Percentiles rank a stretch among this genome's conserved stretches.
Evolutionary conservation across 1,140 invertebrate genomes (phyloP).

Genomic region (Drosophila lacertosa): DNA sequence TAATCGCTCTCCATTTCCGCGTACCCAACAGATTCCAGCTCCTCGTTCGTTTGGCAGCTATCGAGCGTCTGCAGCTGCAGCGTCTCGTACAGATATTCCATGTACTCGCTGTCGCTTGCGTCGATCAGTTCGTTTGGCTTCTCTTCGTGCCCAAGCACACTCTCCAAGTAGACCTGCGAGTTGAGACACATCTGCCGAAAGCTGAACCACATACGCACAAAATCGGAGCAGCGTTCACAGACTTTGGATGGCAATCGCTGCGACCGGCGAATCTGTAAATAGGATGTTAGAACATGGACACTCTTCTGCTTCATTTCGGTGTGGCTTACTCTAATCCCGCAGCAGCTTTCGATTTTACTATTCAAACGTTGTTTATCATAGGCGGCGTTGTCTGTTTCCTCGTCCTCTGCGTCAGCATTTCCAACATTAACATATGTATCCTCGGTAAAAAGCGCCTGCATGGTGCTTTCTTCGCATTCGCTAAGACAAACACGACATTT

Average conservation of each 20-base stretch:
- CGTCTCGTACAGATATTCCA: constrained; percentile 50
- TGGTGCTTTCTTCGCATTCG: constrained; percentile 45
- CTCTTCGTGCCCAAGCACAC: constrained; percentile 4
- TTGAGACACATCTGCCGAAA: constrained; percentile 76
- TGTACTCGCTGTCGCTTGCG: constrained; percentile 44
- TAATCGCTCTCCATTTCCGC: constrained; percentile 18
- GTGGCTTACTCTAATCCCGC: constrained; percentile 54
- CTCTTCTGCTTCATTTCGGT: neutral
- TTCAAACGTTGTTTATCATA: constrained; percentile 7
- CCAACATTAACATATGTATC: neutral
- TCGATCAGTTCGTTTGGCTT: constrained; percentile 28
- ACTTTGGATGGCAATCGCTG: constrained; percentile 46
- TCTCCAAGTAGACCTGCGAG: constrained; percentile 65
- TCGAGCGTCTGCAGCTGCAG: constrained; percentile 19
- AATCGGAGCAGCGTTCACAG: constrained; percentile 61
- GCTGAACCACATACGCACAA: constrained; percentile 63
- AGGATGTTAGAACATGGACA: neutral
- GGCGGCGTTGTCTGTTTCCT: neutral
- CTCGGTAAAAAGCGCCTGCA: constrained; percentile 54
- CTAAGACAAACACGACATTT: constrained; percentile 70
- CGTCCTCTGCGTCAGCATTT: neutral
- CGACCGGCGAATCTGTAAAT: constrained; percentile 45
- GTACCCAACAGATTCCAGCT: neutral
- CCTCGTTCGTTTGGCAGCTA: neutral
- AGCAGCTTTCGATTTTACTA: constrained; percentile 61